Conservation (phyloP, 1,140 invertebrate species). For the Zaprionus inermis region DNA sequence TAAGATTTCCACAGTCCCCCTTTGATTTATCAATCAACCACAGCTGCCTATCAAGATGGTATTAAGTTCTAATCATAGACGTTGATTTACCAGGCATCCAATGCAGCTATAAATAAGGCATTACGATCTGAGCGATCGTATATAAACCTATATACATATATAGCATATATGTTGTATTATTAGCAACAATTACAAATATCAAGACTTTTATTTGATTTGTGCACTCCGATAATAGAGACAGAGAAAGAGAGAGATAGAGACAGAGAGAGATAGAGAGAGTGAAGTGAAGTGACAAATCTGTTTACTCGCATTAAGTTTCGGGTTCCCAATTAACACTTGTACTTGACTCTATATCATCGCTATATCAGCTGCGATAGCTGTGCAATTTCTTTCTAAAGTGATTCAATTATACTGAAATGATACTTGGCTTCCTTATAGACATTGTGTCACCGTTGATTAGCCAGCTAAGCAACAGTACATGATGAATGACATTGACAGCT, state of each 20-base stretch:
- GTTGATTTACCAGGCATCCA: conserved; percentile 70
- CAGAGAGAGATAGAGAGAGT: background rate
- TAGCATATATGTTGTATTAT: conserved; percentile 51
- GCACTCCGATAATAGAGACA: conserved; percentile 32
- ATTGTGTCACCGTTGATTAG: conserved; percentile 71
- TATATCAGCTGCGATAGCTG: conserved; percentile 40
- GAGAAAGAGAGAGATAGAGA: background rate
- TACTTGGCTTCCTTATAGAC: conserved; percentile 68
- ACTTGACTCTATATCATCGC: conserved; percentile 28
- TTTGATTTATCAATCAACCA: conserved; percentile 73
- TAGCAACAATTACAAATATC: conserved; percentile 70
- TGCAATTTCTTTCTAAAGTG: conserved; percentile 56
- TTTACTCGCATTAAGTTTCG: conserved; percentile 31
- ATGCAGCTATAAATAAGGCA: conserved; percentile 62
- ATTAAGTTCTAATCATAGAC: conserved; percentile 79
- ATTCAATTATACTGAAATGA: conserved; percentile 74
- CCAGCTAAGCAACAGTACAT: conserved; percentile 25
- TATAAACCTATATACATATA: conserved; percentile 27
- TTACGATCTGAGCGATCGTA: conserved; percentile 42
- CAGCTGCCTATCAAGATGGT: conserved; percentile 67
- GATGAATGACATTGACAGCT: conserved; percentile 46
- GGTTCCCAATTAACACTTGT: conserved; percentile 39
- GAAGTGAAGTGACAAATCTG: conserved; percentile 47
- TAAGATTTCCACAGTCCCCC: conserved; percentile 26
- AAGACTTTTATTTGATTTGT: conserved; percentile 66